These are phyloP conservation scores for Rana temporaria DNA, from an alignment of 2,113 vertebrate genomes.

Conservation along the genomic window DNA sequence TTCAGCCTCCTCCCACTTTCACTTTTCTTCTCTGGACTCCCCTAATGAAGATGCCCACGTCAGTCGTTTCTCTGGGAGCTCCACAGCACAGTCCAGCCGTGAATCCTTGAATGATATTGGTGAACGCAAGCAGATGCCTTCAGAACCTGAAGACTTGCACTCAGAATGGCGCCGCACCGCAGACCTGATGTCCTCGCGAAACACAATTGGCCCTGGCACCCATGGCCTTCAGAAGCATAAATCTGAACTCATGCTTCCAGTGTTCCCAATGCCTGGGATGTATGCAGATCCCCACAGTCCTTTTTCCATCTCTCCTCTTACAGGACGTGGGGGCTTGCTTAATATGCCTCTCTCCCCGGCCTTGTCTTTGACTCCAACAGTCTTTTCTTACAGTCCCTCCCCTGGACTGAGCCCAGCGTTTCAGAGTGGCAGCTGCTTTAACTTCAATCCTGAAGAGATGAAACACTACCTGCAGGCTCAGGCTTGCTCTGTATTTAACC, in stretches of 20 bases:
- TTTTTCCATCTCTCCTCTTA: slow-evolving; percentile 70
- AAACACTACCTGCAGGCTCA: slow-evolving; percentile 81
- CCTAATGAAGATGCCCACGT: slow-evolving; percentile 67
- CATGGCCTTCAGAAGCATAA: slow-evolving; percentile 71
- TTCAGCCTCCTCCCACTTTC: slow-evolving; percentile 76
- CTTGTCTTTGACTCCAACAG: slow-evolving; percentile 71
- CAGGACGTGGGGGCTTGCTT: slow-evolving; percentile 65
- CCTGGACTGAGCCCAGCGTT: slow-evolving; percentile 76
- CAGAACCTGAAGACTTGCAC: slow-evolving; percentile 65
- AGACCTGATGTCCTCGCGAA: slow-evolving; percentile 68
- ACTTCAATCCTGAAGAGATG: slow-evolving; percentile 82
- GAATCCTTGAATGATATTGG: slow-evolving; percentile 47
- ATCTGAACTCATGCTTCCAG: slow-evolving; percentile 71
- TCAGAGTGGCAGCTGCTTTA: slow-evolving; percentile 75
- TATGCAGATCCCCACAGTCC: slow-evolving; percentile 71
- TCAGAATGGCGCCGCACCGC: slow-evolving; percentile 67
- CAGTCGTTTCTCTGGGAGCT: slow-evolving; percentile 48
- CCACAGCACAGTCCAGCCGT: slow-evolving; percentile 54
- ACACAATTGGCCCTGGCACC: slow-evolving; percentile 17
- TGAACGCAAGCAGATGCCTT: slow-evolving; percentile 60
- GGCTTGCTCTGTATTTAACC: slow-evolving; percentile 80
- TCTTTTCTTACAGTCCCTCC: slow-evolving; percentile 78
- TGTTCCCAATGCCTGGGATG: slow-evolving; percentile 67
- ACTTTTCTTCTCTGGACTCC: slow-evolving; percentile 74
- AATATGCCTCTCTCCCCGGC: slow-evolving; percentile 74